Evolutionary conservation across 2,113 vertebrate species (phyloP).

Genomic region (Canis aureus): DNA sequence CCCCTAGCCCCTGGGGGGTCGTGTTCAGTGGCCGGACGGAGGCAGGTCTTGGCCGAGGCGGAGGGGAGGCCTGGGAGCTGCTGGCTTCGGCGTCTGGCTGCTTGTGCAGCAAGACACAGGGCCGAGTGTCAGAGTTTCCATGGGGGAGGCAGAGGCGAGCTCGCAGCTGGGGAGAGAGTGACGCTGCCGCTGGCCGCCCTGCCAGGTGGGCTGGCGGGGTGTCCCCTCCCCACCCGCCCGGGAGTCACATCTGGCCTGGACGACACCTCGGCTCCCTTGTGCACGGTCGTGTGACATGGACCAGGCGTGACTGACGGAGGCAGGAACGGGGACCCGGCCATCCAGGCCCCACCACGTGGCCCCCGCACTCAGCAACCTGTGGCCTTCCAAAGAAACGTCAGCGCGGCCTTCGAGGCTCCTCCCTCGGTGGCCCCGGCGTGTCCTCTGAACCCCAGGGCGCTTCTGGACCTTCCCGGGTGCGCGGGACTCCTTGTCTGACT

Average conservation of each 20-base stretch:
- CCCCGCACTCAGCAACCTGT: neutral
- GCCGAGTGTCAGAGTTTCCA: constrained; percentile 81
- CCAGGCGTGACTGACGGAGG: neutral
- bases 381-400: neutral
- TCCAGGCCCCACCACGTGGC: neutral
- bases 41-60: neutral
- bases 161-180: constrained; percentile 80
- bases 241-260: constrained; percentile 45
- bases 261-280: neutral
- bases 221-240: constrained; percentile 12
- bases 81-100: constrained; percentile 40
- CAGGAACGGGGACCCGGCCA: neutral
- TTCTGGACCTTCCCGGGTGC: neutral
- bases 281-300: neutral
- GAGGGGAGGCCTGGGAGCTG: neutral
- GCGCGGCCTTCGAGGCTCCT: neutral
- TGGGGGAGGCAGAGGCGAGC: constrained; percentile 72
- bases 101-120: neutral
- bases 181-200: constrained; percentile 51
- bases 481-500: constrained; percentile 25
- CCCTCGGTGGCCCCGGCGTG: too few species aligned
- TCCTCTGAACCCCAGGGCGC: neutral
- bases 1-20: neutral
- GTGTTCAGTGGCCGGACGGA: neutral
- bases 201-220: constrained; percentile 77